Evolutionary conservation across 1,140 invertebrate genomes (phyloP).

Genomic region (Ptiloglossa arizonensis): DNA sequence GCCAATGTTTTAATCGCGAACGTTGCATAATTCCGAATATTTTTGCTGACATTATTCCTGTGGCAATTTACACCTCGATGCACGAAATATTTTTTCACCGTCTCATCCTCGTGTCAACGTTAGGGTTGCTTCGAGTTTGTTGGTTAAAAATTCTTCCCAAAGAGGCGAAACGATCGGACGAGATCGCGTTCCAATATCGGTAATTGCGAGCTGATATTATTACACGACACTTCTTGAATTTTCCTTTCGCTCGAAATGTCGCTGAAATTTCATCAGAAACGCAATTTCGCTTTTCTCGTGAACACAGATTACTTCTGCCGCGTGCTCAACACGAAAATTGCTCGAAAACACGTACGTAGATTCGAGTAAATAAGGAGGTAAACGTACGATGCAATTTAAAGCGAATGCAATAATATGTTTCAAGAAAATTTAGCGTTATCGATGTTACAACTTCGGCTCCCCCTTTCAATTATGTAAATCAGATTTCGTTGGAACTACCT

Average conservation of each 20-base stretch:
- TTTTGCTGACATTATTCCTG: neutral
- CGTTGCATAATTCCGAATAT: slow-evolving; percentile 2
- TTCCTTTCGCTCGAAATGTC: neutral
- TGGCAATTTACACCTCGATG: slow-evolving; percentile 1
- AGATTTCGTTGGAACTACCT: too few relatives aligned
- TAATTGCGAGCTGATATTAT: too few relatives aligned
- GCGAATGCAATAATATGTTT: neutral
- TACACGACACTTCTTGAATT: too few relatives aligned
- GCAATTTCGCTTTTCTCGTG: neutral
- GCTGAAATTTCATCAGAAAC: neutral
- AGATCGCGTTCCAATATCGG: too few relatives aligned
- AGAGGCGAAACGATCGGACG: too few relatives aligned
- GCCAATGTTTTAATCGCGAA: neutral
- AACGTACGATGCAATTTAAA: neutral
- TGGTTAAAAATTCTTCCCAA: neutral
- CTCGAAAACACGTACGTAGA: neutral
- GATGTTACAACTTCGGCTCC: too few relatives aligned
- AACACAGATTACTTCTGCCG: neutral
- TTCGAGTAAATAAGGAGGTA: neutral
- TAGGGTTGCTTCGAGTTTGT: neutral
- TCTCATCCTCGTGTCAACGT: neutral
- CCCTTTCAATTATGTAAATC: too few relatives aligned
- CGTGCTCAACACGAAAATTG: neutral
- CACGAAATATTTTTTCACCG: neutral
- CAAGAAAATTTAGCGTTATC: too few relatives aligned